Base-by-base conservation (phyloP, 2,888 invertebrate species). In the Achlya flavicornis region DNA sequence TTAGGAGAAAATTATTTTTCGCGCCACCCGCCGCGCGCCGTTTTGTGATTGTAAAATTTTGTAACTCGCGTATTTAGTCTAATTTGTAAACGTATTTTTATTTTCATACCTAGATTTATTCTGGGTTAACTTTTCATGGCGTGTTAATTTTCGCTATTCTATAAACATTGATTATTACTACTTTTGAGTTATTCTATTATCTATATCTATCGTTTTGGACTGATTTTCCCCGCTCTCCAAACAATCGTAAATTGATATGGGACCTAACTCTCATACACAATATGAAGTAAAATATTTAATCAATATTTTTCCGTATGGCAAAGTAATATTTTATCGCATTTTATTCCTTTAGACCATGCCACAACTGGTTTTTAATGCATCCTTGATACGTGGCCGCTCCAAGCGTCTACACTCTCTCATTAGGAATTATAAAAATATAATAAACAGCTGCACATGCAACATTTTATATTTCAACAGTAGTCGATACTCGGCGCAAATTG, bases 351-450 rank as follows among this genome's bases (percentile, higher is more conserved):
- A 57, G 43, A 41, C 19, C 16, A n/a, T n/a, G 53, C 19, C 19
- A 7, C 64, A 61, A 61, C 61, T 64, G 59, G 64, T 70, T 41
- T 41, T 41, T 19, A 26, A 60, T 41, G 41, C 66, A 70, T 71
- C 65, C 66, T 61, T 60, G 68, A 67, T 70, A 75, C 75, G 73
- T 76, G 74, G 75, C 75, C 77, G 74, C 76, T 74, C 64, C 65
- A 63, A 78, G 83, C 77, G 66, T 68, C 69, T 73, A 64, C 60
- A 77, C 80, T 84, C 86, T 69, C 74, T 88, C 82, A 90, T 90
- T 90, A 89, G 78, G 87, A 86, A 88, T 89, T 89, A 89, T 88
- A 89, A 89, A 86, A 88, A 89, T 89, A 88, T 87, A 85, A 87
- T 86, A 87, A 80, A 82, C 75, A 77, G 75, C 71, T 73, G 69